phyloP scores from a whole-genome alignment of 2,113 vertebrate genomes.

The Telmatochromis bifrenatus region DNA sequence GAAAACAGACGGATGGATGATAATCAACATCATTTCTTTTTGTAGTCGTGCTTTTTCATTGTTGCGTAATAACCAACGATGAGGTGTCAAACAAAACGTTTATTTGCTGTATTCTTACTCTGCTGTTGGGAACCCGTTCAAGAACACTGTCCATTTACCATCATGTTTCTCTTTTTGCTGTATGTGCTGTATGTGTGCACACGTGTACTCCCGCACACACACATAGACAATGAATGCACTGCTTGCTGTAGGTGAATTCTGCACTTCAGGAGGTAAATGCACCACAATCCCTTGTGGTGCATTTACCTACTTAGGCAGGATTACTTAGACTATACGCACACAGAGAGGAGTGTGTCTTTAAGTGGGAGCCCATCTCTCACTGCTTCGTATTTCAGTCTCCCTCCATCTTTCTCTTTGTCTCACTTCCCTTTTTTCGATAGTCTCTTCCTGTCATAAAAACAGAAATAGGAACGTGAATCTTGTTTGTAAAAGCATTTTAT shows the following conservation, averaged over 20 bases:
- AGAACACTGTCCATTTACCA: background rate
- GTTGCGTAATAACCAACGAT: background rate
- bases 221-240: background rate
- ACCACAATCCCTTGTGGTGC: background rate
- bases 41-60: background rate
- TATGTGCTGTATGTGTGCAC: background rate
- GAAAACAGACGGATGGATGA: background rate
- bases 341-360: constrained; percentile 15
- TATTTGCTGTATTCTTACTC: background rate
- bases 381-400: background rate
- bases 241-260: background rate
- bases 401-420: background rate
- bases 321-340: constrained; percentile 5
- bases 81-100: background rate
- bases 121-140: background rate
- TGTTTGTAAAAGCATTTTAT: background rate
- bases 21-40: background rate
- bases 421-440: background rate
- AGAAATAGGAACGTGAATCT: background rate
- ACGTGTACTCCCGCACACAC: background rate
- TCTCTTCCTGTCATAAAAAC: background rate
- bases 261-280: background rate
- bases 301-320: constrained; percentile 2
- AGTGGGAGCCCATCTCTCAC: constrained; percentile 4
- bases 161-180: background rate